Percentiles rank a stretch among this genome's conserved stretches.
These are phyloP conservation scores for Melanotus villosus DNA, from an alignment of 2,888 invertebrate species.

Conservation along the genomic window DNA sequence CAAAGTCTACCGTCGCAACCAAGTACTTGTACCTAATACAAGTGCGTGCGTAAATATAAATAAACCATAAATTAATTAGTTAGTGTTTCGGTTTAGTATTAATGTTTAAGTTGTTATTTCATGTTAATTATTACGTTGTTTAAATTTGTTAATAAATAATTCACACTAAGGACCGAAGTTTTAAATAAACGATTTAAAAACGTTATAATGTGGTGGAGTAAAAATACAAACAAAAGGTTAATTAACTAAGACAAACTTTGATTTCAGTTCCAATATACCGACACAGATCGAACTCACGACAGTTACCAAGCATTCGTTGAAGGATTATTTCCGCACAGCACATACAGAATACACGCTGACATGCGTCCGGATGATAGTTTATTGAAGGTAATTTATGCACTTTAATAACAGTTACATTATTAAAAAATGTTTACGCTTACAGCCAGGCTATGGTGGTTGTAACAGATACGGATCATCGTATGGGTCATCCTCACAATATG, in stretches of 20 bases:
- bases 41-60: no score
- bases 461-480: conserved; percentile 7
- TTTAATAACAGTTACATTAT: background rate
- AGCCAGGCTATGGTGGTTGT: conserved; percentile 17
- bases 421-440: background rate
- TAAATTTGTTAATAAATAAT: no score
- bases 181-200: no score
- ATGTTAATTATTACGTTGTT: no score
- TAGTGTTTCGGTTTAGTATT: no score
- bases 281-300: conserved; percentile 72
- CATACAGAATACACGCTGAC: conserved; percentile 67
- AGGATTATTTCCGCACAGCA: conserved; percentile 75
- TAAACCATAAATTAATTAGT: no score
- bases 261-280: conserved; percentile 76
- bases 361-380: conserved; percentile 53
- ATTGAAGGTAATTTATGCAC: background rate
- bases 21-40: no score
- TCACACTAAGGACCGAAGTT: no score
- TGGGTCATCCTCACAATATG: background rate
- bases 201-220: no score
- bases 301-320: conserved; percentile 78
- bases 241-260: conserved; percentile 23
- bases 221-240: no score
- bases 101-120: no score
- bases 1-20: no score